Evolutionary conservation across 2,797 vertebrate genomes (phyloP), one percentile per base, ranked within the genome.

Genomic region (Margarornis squamiger): DNA sequence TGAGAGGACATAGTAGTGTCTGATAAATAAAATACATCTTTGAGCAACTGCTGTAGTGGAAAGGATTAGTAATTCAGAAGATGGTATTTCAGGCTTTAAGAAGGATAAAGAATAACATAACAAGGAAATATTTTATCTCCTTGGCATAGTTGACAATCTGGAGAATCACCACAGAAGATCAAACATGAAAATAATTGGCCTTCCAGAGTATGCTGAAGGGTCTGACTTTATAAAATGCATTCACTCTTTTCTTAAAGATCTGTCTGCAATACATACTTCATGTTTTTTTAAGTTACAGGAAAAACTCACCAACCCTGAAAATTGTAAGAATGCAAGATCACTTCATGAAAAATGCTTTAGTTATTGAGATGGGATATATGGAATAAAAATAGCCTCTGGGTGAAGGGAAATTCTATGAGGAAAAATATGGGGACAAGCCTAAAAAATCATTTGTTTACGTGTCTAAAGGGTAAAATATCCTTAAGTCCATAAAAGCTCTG

Each of bases 121-220:
- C 36, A 86, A 51, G n/a, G 67, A 94, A 92, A 88, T 85, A 91
- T 67, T 92, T 94, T 84, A 91, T 77, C 59, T 86, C 48, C 49
- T 83, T 73, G 59, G 71, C 51, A 61, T 88, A 78, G 55, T 1
- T 92, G 92, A 90, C 88, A 65, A 74, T 86, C 73, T 92, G 77
- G 79, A 93, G 71, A 90, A 87, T 88, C 61, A 67, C 80, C 61
- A 58, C 41, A 51, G 76, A 92, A 88, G 76, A 88, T 74, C 36
- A 85, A 93, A 85, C n/a, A 39, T 10, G 5, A 91, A 95, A 94
- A 93, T 94, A 95, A 93, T 93, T 93, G 55, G 72, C 72, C 67
- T 94, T 94, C 62, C 65, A 83, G 58, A 92, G 55, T 54, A 39
- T 74, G 86, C 74, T 76, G 65, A 55, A 86, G 49, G 23, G 34